Evolutionary conservation across 2,113 vertebrate species (phyloP).

Genomic region (Sciurus niger): DNA sequence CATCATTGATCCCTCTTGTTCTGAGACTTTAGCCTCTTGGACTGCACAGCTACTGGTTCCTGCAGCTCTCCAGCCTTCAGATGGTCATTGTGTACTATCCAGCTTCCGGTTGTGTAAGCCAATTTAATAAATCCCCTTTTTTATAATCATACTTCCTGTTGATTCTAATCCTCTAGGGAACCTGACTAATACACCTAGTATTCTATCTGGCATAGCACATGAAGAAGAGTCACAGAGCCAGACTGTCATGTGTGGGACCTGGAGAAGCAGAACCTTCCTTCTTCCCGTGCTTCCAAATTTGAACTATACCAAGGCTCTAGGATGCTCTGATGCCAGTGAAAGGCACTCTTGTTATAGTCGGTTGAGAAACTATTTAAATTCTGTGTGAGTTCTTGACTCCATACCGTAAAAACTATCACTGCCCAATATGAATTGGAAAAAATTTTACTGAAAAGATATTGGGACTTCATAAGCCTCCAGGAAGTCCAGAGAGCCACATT

Average conservation of each 20-base stretch:
- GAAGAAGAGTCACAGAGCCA: rapidly evolving
- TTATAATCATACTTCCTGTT: too few species aligned
- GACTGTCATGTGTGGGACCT: rapidly evolving
- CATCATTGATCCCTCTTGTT: too few species aligned
- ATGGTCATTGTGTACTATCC: too few species aligned
- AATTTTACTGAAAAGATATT: background rate
- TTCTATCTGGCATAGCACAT: background rate
- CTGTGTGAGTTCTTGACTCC: background rate
- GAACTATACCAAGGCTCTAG: rapidly evolving
- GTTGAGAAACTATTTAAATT: background rate
- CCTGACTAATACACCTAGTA: background rate
- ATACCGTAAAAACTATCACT: background rate
- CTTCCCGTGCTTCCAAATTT: background rate
- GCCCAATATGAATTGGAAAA: background rate
- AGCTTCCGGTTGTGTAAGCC: too few species aligned
- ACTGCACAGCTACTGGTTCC: too few species aligned
- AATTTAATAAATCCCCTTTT: too few species aligned
- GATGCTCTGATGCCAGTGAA: background rate
- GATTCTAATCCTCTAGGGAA: too few species aligned
- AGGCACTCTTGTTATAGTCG: rapidly evolving
- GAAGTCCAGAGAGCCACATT: background rate
- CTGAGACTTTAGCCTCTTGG: too few species aligned
- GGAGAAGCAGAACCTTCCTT: background rate
- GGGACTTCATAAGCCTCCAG: background rate
- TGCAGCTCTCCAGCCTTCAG: too few species aligned